A percentile compares a stretch with the other conserved stretches of the same genome.
These are phyloP conservation scores for Cichladusa arquata DNA, from an alignment of 2,113 vertebrate species.

Conservation along the genomic window DNA sequence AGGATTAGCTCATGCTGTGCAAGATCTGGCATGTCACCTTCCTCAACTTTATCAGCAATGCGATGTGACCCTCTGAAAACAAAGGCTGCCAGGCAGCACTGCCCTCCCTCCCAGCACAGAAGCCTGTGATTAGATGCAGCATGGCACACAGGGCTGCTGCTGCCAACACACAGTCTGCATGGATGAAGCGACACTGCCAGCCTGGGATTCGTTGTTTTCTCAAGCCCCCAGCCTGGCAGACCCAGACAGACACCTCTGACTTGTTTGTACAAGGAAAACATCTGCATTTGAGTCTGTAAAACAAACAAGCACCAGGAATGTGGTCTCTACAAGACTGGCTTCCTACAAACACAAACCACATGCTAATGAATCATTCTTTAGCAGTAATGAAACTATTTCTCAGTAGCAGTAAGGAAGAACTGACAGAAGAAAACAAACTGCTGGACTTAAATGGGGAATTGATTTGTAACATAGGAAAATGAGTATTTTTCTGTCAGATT, in stretches of 20 bases:
- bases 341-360: slow-evolving; percentile 37
- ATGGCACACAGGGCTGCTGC: not conserved
- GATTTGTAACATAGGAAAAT: not conserved
- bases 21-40: not conserved
- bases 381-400: not conserved
- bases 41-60: not conserved
- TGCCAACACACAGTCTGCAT: not conserved
- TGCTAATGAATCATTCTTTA: slow-evolving; percentile 40
- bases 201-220: not conserved
- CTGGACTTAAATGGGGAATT: not conserved
- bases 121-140: not conserved
- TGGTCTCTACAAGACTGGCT: slow-evolving; percentile 5
- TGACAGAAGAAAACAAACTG: not conserved
- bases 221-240: not conserved
- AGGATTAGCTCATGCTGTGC: not conserved
- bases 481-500: not conserved
- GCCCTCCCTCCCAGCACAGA: not conserved
- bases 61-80: not conserved
- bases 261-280: not conserved
- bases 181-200: not conserved
- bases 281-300: not conserved
- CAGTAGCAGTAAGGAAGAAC: slow-evolving; percentile 3
- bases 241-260: not conserved
- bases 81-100: not conserved
- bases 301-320: slow-evolving; percentile 27